Conservation (phyloP, 2,888 invertebrate genomes). For the Hirtodrosophila alboralis region DNA sequence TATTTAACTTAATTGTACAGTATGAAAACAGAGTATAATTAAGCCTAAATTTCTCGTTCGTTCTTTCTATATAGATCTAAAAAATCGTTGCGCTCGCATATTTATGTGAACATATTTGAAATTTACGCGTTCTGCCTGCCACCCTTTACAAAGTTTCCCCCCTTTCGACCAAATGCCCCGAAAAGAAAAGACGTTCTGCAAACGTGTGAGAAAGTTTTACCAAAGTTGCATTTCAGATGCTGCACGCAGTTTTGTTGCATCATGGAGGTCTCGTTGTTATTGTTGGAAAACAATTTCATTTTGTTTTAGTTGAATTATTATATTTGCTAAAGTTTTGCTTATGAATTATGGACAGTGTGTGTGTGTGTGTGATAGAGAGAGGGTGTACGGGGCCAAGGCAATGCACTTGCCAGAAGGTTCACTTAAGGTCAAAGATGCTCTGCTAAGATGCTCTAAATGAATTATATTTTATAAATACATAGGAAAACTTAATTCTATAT, state of each 20-base stretch:
- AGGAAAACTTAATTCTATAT: no score
- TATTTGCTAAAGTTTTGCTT: slow-evolving; percentile 75
- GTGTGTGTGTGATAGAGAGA: slow-evolving; percentile 2
- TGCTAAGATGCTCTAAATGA: no score
- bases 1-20: no score
- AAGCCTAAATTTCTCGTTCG: slow-evolving; percentile 2
- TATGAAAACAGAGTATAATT: no score
- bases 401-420: slow-evolving; percentile 46
- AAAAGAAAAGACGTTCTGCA: slow-evolving; percentile 16
- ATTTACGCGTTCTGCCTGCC: slow-evolving; percentile 33
- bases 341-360: slow-evolving; percentile 65
- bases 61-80: slow-evolving; percentile 8
- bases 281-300: slow-evolving; percentile 43
- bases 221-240: slow-evolving; percentile 58
- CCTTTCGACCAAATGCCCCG: not conserved
- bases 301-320: slow-evolving; percentile 76
- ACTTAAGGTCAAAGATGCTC: slow-evolving; percentile 32
- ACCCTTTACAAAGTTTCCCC: slow-evolving; percentile 27
- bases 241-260: slow-evolving; percentile 53
- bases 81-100: no score
- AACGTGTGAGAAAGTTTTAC: slow-evolving; percentile 57
- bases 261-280: slow-evolving; percentile 12
- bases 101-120: slow-evolving; percentile 19
- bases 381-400: slow-evolving; percentile 25
- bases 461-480: no score